These are phyloP conservation scores for Micoletzkya japonica DNA, from an alignment of 2,888 invertebrate species.

Conservation along the genomic window DNA sequence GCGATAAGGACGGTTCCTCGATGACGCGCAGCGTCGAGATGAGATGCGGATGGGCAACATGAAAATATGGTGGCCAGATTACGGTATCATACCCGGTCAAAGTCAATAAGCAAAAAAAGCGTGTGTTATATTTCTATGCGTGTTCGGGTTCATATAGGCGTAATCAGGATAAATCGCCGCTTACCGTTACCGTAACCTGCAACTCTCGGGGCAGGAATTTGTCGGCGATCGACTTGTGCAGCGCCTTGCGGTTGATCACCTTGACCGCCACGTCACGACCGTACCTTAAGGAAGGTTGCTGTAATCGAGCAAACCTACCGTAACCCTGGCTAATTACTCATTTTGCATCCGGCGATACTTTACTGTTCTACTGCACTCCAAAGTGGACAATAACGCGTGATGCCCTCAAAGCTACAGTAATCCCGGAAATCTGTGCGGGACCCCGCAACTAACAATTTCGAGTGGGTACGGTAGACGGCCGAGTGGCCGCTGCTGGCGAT, in stretches of 20 bases:
- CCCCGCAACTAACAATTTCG: conserved; percentile 28
- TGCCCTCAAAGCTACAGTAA: too few relatives aligned
- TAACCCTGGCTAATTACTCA: too few relatives aligned
- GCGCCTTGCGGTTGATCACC: conserved; percentile 47
- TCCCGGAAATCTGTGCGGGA: too few relatives aligned
- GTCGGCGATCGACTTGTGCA: conserved; percentile 42
- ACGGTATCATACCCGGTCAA: not conserved
- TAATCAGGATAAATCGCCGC: not conserved
- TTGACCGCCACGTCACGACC: conserved; percentile 47
- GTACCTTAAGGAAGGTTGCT: conserved; percentile 29
- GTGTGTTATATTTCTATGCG: not conserved
- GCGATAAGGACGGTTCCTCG: conserved; percentile 34
- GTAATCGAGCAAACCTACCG: too few relatives aligned
- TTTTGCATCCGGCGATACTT: too few relatives aligned
- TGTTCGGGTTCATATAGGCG: not conserved
- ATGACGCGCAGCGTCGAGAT: conserved; percentile 39
- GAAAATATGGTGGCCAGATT: not conserved
- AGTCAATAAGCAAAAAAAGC: not conserved
- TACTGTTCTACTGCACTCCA: too few relatives aligned
- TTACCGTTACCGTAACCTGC: conserved; percentile 43
- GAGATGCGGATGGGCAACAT: conserved; percentile 44
- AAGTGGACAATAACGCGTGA: too few relatives aligned
- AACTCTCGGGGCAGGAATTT: conserved; percentile 54
- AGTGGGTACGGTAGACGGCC: conserved; percentile 41
- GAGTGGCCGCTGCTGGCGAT: conserved; percentile 45